Conservation (phyloP, 2,113 vertebrate genomes). For the Cygnus buccinator region DNA sequence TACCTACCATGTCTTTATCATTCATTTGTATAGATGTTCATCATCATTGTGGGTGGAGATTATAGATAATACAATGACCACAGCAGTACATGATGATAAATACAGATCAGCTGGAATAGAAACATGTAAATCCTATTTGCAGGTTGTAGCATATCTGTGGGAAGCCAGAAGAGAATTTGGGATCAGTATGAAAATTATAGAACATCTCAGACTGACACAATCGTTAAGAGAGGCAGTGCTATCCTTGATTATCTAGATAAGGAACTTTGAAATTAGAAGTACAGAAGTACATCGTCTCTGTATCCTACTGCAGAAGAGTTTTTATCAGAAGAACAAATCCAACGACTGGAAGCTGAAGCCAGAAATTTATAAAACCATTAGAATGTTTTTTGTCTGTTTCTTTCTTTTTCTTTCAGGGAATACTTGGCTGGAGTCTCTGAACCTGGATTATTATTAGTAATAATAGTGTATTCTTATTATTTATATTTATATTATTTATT, state of each 20-base stretch:
- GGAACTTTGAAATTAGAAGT: background rate
- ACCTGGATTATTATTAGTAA: background rate
- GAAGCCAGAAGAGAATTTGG: background rate
- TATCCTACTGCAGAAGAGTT: background rate
- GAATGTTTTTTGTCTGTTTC: background rate
- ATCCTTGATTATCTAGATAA: background rate
- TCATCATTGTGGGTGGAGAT: background rate
- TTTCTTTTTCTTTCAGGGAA: background rate
- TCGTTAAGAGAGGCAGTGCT: background rate
- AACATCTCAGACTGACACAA: background rate
- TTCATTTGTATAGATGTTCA: background rate
- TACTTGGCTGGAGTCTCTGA: background rate
- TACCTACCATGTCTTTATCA: background rate
- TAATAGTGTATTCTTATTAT: background rate
- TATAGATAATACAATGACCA: background rate
- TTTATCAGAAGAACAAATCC: background rate
- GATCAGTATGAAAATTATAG: background rate
- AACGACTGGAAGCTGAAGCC: background rate
- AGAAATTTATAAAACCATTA: background rate
- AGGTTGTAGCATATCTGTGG: background rate
- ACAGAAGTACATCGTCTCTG: background rate
- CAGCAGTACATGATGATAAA: background rate
- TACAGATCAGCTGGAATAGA: background rate
- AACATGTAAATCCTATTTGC: background rate
- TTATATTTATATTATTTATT: background rate